Conservation (phyloP, 1,140 invertebrate species). For the Rhopalosiphum maidis region DNA sequence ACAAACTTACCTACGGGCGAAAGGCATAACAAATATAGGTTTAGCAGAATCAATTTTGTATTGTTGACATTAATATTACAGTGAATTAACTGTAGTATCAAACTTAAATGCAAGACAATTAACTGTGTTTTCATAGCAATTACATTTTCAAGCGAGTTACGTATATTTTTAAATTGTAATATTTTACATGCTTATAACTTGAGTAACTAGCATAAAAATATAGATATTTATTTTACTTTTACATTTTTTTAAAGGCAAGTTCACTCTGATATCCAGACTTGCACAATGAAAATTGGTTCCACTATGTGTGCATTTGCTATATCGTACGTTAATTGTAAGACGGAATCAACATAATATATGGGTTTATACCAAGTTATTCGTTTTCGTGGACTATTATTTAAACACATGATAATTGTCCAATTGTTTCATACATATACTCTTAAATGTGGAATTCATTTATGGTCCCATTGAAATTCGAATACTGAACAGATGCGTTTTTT, state of each 20-base stretch:
- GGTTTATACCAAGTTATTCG: neutral
- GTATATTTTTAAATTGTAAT: neutral
- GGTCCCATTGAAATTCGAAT: no score
- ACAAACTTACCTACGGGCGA: neutral
- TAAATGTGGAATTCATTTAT: no score
- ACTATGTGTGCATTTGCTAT: neutral
- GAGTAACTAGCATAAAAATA: neutral
- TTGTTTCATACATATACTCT: neutral
- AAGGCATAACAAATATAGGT: neutral
- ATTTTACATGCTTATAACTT: neutral
- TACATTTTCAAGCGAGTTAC: neutral
- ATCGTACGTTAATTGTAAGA: neutral
- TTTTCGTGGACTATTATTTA: neutral
- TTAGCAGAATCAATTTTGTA: neutral
- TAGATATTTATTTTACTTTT: neutral
- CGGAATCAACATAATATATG: neutral
- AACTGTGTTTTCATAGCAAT: neutral
- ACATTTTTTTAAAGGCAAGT: neutral
- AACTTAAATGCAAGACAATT: neutral
- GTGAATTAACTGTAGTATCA: neutral
- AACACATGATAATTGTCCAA: neutral
- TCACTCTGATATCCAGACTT: neutral
- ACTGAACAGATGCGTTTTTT: no score
- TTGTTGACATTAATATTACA: neutral
- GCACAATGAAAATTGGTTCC: neutral